Percentiles rank a stretch among this genome's conserved stretches.
Conservation (phyloP, 1,140 invertebrate species). For the Drosophila prosaltans region DNA sequence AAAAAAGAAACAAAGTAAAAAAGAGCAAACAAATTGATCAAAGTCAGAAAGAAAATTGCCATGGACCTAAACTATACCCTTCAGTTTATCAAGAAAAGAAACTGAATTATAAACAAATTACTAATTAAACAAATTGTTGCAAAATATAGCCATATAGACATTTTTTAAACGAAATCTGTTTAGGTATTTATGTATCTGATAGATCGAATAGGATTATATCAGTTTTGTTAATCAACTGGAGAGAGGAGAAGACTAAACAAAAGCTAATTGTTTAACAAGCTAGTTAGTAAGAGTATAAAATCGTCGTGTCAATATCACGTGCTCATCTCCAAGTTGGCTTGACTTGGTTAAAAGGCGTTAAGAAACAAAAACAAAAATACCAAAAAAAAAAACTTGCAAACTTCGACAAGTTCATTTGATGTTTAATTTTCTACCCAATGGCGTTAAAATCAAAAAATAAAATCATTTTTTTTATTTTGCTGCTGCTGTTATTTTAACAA, state of each 20-base stretch:
- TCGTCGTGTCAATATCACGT: background rate
- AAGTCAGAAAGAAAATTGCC: background rate
- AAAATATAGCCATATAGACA: too few relatives aligned
- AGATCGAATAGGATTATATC: too few relatives aligned
- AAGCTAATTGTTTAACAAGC: too few relatives aligned
- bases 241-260: too few relatives aligned
- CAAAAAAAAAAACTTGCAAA: slow-evolving; percentile 39
- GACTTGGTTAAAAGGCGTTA: slow-evolving; percentile 47
- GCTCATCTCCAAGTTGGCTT: background rate
- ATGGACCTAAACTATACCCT: background rate
- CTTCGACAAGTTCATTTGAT: slow-evolving; percentile 47
- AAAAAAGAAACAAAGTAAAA: slow-evolving; percentile 5
- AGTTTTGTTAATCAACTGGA: too few relatives aligned
- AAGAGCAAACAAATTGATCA: slow-evolving; percentile 19
- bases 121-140: too few relatives aligned
- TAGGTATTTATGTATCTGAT: too few relatives aligned
- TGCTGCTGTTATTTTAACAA: slow-evolving; percentile 19
- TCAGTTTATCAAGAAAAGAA: too few relatives aligned
- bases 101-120: too few relatives aligned
- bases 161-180: too few relatives aligned
- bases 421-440: slow-evolving; percentile 23
- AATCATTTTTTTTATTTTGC: slow-evolving; percentile 15
- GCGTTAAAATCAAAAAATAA: background rate
- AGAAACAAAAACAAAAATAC: slow-evolving; percentile 20
- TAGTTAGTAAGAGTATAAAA: background rate